A percentile compares a stretch with the other conserved stretches of the same genome.
Evolutionary conservation across 2,888 invertebrate genomes (phyloP).

Genomic region (Lacanobia wlatinum): DNA sequence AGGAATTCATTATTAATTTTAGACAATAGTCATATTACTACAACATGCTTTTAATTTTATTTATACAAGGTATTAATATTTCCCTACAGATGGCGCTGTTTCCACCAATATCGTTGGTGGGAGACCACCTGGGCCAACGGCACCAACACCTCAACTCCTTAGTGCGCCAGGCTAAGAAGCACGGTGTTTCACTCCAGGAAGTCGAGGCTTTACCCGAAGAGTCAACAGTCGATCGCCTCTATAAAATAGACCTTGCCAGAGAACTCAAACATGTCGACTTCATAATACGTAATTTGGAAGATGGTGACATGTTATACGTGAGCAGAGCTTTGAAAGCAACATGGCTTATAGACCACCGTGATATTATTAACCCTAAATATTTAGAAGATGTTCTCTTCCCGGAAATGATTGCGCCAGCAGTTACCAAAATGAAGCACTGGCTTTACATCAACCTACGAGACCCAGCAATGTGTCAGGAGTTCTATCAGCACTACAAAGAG

Average conservation of each 20-base stretch:
- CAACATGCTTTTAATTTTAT: not conserved
- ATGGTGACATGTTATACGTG: conserved; percentile 81
- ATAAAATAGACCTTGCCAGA: conserved; percentile 81
- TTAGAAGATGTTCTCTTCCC: too few species aligned
- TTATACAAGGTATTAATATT: conserved; percentile 54
- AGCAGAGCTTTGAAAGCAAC: too few species aligned
- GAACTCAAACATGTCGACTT: conserved; percentile 74
- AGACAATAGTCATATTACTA: too few species aligned
- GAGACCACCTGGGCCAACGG: conserved; percentile 75
- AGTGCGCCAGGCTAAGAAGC: conserved; percentile 63
- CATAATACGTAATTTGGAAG: conserved; percentile 76
- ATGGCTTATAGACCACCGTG: too few species aligned
- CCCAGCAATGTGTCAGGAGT: too few species aligned
- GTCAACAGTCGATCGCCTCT: conserved; percentile 75
- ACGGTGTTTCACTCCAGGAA: conserved; percentile 41
- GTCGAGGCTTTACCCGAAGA: conserved; percentile 67
- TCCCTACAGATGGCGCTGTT: conserved; percentile 70
- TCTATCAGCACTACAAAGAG: too few species aligned
- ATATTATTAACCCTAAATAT: too few species aligned
- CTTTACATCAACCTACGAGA: too few species aligned
- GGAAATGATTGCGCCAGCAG: too few species aligned
- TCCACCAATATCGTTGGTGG: conserved; percentile 71
- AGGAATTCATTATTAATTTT: too few species aligned
- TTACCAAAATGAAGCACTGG: too few species aligned
- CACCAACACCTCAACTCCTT: conserved; percentile 74